These are phyloP conservation scores for Agapornis canus DNA, from an alignment of 2,797 vertebrate genomes.

Conservation along the genomic window DNA sequence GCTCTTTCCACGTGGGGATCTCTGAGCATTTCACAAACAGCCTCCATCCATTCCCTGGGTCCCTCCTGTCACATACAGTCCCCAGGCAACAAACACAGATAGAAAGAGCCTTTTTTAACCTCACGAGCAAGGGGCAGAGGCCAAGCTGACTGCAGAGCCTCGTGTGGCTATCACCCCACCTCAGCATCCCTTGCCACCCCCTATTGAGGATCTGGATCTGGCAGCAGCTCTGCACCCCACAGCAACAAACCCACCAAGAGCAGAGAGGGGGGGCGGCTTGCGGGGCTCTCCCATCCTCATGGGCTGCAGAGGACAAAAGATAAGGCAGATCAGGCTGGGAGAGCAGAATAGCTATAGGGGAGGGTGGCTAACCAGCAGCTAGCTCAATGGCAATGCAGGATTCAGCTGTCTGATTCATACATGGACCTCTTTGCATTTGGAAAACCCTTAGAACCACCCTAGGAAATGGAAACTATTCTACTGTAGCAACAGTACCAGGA, in stretches of 20 bases:
- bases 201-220: not conserved
- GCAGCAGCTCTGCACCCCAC: not conserved
- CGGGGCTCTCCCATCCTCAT: not conserved
- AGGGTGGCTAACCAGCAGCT: not conserved
- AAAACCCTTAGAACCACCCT: not conserved
- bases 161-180: not conserved
- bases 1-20: not conserved
- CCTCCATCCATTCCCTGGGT: accelerated
- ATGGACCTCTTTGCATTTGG: accelerated
- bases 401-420: not conserved
- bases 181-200: not conserved
- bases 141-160: not conserved
- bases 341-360: not conserved
- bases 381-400: not conserved
- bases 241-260: not conserved
- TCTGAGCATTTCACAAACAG: not conserved
- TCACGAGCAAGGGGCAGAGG: not conserved
- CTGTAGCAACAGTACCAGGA: not conserved
- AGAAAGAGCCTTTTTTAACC: not conserved
- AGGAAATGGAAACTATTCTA: not conserved
- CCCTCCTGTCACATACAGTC: not conserved
- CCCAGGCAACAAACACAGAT: not conserved
- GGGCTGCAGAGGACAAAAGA: not conserved
- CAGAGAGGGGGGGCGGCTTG: not conserved
- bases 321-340: not conserved